Percentiles rank a stretch among this genome's conserved stretches.
Evolutionary conservation across 2,113 vertebrate species (phyloP).

Genomic region (Numenius arquata): DNA sequence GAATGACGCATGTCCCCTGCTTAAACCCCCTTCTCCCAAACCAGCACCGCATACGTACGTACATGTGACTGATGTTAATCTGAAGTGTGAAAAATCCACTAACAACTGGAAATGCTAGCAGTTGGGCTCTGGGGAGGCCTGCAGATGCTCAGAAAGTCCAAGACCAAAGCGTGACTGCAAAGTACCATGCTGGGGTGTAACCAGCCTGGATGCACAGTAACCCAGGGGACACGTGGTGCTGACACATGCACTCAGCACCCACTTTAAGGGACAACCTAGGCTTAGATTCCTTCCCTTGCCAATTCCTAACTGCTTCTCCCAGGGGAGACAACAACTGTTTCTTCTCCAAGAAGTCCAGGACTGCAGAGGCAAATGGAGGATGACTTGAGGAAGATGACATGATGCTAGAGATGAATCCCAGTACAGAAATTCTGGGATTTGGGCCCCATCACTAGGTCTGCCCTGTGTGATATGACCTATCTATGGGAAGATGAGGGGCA

Average conservation of each 20-base stretch:
- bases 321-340: neutral
- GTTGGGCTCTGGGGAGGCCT: neutral
- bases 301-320: neutral
- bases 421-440: neutral
- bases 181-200: accelerated
- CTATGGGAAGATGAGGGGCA: neutral
- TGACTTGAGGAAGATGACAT: neutral
- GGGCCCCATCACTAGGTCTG: neutral
- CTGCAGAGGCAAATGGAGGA: neutral
- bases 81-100: neutral
- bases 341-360: neutral
- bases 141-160: neutral
- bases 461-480: neutral
- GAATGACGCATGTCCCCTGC: neutral
- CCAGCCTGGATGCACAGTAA: neutral
- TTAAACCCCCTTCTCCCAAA: neutral
- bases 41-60: neutral
- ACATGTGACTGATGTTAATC: neutral
- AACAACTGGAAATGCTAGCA: neutral
- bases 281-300: neutral
- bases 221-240: neutral
- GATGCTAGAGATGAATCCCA: neutral
- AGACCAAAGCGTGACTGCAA: neutral
- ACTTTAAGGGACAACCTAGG: neutral
- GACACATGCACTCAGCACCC: neutral